A percentile compares a stretch with the other conserved stretches of the same genome.
These are phyloP conservation scores for Okapia johnstoni DNA, from an alignment of 2,113 vertebrate genomes.

Conservation along the genomic window DNA sequence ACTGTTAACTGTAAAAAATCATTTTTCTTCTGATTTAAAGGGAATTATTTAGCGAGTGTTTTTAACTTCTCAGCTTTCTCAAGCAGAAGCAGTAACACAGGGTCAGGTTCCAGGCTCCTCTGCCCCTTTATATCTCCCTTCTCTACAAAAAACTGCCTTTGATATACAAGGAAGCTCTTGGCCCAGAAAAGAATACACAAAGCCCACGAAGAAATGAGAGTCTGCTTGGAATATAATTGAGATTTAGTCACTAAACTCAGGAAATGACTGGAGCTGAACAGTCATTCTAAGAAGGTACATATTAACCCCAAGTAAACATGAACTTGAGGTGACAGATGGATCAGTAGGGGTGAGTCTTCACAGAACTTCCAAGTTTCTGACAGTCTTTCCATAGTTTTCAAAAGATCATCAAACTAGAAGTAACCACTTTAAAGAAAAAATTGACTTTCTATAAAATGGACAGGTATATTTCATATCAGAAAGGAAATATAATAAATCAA, in stretches of 20 bases:
- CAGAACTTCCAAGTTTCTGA: background rate
- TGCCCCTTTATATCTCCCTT: conserved; percentile 31
- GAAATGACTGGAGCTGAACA: background rate
- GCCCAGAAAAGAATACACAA: conserved; percentile 31
- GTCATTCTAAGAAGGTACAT: background rate
- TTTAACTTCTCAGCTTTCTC: conserved; percentile 67
- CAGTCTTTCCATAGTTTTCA: background rate
- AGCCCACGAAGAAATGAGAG: conserved; percentile 27
- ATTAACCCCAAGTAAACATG: background rate
- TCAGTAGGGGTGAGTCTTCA: background rate
- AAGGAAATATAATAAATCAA: background rate
- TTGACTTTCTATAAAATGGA: background rate
- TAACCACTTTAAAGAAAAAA: background rate
- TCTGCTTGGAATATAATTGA: conserved; percentile 10
- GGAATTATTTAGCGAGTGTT: conserved; percentile 74
- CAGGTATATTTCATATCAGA: background rate
- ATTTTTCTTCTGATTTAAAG: conserved; percentile 74
- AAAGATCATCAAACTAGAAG: background rate
- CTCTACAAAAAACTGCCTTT: conserved; percentile 57
- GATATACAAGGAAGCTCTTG: conserved; percentile 44
- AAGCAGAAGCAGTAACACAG: conserved; percentile 36
- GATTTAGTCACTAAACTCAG: conserved; percentile 30
- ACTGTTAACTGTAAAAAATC: conserved; percentile 76
- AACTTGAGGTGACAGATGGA: background rate
- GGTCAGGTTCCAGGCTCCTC: conserved; percentile 45